Evolutionary conservation across 2,888 invertebrate genomes (phyloP).

Genomic region (Drosophila parthenogenetica): DNA sequence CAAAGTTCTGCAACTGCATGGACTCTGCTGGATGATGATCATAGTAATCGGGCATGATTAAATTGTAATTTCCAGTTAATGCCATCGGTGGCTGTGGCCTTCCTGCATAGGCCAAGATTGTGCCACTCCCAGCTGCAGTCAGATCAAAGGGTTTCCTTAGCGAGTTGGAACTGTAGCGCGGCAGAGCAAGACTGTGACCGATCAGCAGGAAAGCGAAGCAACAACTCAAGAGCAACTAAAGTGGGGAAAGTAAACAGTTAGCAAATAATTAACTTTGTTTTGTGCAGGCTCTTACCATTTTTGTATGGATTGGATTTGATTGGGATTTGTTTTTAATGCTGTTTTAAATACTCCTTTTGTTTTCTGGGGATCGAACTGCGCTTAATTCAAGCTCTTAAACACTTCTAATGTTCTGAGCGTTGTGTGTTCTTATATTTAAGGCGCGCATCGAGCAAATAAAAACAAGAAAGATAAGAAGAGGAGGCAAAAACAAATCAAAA

Average conservation of each 20-base stretch:
- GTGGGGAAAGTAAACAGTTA: not conserved
- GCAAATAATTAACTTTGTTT: not conserved
- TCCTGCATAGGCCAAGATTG: slow-evolving; percentile 58
- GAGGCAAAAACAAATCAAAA: slow-evolving; percentile 10
- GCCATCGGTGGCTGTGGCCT: slow-evolving; percentile 66
- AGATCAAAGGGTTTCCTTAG: slow-evolving; percentile 38
- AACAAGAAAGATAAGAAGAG: slow-evolving; percentile 27
- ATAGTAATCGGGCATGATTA: slow-evolving; percentile 75
- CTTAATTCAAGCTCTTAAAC: slow-evolving; percentile 69
- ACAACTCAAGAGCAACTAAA: slow-evolving; percentile 43
- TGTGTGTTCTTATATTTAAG: slow-evolving; percentile 75
- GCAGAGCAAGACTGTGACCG: slow-evolving; percentile 40
- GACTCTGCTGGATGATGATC: slow-evolving; percentile 74
- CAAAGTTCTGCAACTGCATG: slow-evolving; percentile 78
- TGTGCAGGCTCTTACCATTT: slow-evolving; percentile 54
- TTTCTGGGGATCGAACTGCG: slow-evolving; percentile 8
- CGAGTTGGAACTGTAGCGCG: slow-evolving; percentile 57
- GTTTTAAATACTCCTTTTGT: slow-evolving; percentile 8
- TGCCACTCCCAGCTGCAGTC: slow-evolving; percentile 39
- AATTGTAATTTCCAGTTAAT: slow-evolving; percentile 74
- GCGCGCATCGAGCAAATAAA: slow-evolving; percentile 38
- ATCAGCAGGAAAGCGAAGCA: slow-evolving; percentile 34
- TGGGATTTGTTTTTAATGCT: slow-evolving; percentile 15
- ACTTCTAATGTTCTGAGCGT: slow-evolving; percentile 73
- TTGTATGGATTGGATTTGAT: slow-evolving; percentile 35